Percentiles rank a stretch among this genome's conserved stretches.
Conservation (phyloP, 2,888 invertebrate genomes). For the Folsomia candida region DNA sequence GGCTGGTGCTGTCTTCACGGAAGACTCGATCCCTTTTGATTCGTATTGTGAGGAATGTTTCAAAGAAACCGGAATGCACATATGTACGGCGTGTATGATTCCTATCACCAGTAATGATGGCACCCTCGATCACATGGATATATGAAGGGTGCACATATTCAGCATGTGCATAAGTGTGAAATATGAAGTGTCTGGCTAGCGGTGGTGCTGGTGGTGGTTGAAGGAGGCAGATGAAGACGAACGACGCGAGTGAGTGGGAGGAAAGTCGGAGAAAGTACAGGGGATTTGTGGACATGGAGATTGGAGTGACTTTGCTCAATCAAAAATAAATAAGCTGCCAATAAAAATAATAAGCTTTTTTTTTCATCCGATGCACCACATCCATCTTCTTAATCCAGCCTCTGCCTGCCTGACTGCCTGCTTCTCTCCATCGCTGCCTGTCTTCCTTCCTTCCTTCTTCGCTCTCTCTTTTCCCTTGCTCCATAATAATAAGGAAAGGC, state of each 20-base stretch:
- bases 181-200: too few species aligned
- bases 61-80: too few species aligned
- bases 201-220: too few species aligned
- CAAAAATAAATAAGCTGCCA: conserved; percentile 18
- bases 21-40: too few species aligned
- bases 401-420: background rate
- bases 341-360: conserved; percentile 16
- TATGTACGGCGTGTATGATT: background rate
- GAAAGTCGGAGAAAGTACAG: background rate
- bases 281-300: background rate
- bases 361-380: background rate
- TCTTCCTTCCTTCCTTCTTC: conserved; percentile 2
- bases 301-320: conserved; percentile 14
- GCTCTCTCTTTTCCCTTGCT: conserved; percentile 7
- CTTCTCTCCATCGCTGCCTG: conserved; percentile 4
- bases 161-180: too few species aligned
- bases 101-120: background rate
- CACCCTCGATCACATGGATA: background rate
- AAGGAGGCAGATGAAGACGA: too few species aligned
- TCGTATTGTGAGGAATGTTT: too few species aligned
- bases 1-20: too few species aligned
- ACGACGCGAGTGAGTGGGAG: background rate
- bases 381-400: conserved; percentile 13
- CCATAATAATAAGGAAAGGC: conserved; percentile 6
- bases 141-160: too few species aligned